phyloP scores from a whole-genome alignment of 2,113 vertebrate species.

The Eptesicus fuscus region DNA sequence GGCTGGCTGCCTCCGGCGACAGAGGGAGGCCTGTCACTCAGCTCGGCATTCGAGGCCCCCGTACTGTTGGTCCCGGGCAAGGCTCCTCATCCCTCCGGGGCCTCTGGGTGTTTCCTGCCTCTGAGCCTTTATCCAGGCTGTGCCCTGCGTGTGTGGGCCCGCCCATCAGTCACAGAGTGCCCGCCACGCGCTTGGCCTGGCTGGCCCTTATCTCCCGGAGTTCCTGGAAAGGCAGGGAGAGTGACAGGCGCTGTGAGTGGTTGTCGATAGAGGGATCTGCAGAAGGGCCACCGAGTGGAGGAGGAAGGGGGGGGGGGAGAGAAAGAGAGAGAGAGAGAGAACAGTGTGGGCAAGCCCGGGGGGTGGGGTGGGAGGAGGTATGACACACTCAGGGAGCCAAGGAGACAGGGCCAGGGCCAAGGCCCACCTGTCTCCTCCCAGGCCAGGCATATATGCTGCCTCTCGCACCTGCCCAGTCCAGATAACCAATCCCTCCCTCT shows the following conservation, averaged over 20 bases:
- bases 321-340: too few relatives aligned
- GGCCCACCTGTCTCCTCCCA: background rate
- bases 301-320: background rate
- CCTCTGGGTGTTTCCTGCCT: background rate
- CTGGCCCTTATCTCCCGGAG: background rate
- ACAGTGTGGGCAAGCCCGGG: accelerated
- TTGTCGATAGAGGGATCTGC: background rate
- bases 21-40: background rate
- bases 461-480: accelerated
- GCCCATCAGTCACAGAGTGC: accelerated
- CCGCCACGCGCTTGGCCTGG: background rate
- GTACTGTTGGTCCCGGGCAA: too few relatives aligned
- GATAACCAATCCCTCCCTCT: background rate
- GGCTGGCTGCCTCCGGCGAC: background rate
- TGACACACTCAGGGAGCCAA: background rate
- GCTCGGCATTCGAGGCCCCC: background rate
- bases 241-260: accelerated
- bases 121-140: background rate
- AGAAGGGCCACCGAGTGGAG: background rate
- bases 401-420: background rate
- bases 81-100: background rate
- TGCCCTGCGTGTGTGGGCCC: accelerated
- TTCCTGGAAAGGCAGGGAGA: background rate
- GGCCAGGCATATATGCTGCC: accelerated
- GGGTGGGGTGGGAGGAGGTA: too few relatives aligned